phyloP scores from a whole-genome alignment of 37 sponge, comb jelly and placozoan species.

The Beroe forskalii region DNA sequence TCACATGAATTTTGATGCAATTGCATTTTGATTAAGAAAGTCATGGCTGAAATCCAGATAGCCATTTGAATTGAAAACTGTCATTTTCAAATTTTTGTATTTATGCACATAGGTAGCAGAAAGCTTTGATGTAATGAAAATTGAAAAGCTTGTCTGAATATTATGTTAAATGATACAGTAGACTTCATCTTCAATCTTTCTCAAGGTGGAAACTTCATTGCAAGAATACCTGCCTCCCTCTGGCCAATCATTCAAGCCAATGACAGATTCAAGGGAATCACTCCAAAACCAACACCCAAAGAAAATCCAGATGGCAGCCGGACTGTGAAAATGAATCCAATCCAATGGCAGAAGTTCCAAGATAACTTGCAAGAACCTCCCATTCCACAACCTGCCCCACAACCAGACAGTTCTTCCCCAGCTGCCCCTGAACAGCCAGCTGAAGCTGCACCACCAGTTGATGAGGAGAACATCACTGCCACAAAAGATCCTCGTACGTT shows the following conservation, averaged over 20 bases:
- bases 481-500: neutral
- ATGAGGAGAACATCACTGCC: neutral
- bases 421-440: neutral
- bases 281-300: neutral
- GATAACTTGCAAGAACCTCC: slow-evolving; percentile 12
- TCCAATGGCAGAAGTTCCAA: slow-evolving; percentile 17
- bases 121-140: neutral
- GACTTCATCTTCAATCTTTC: no score
- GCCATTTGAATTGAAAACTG: no score
- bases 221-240: neutral
- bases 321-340: slow-evolving; percentile 3
- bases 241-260: neutral
- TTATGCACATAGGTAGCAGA: neutral
- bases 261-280: slow-evolving; percentile 10
- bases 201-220: neutral
- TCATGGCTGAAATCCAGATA: no score
- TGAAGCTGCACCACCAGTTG: neutral
- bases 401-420: no score
- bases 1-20: no score
- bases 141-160: no score
- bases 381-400: no score
- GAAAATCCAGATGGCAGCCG: slow-evolving; percentile 6
- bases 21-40: no score
- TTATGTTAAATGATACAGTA: no score
- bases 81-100: no score